A percentile compares a stretch with the other conserved stretches of the same genome.
Evolutionary conservation across 2,797 vertebrate genomes (phyloP).

Genomic region (Geotrypetes seraphini): DNA sequence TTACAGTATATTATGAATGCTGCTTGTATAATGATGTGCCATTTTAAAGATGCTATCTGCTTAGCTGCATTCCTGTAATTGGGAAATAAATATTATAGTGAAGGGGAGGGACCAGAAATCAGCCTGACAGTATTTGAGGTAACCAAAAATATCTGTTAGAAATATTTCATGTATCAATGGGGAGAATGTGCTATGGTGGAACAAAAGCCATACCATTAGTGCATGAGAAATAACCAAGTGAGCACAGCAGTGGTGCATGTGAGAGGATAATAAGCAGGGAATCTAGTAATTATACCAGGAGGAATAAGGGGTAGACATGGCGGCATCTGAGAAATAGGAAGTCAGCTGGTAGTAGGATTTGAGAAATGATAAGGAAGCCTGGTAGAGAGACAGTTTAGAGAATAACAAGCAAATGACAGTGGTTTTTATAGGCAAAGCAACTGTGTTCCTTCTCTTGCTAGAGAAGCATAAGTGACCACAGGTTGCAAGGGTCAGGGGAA

Average conservation of each 20-base stretch:
- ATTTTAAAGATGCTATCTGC: background rate
- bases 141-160: background rate
- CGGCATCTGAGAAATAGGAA: conserved; percentile 31
- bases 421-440: conserved; percentile 20
- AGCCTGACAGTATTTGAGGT: background rate
- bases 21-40: too few species aligned
- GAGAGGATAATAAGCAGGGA: conserved; percentile 23
- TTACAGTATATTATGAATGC: too few species aligned
- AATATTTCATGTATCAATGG: conserved; percentile 11
- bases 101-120: conserved; percentile 2
- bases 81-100: conserved; percentile 4
- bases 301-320: conserved; percentile 21
- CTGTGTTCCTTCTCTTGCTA: background rate
- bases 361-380: conserved; percentile 30
- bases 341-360: conserved; percentile 30
- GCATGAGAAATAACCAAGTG: conserved; percentile 21
- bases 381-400: conserved; percentile 30
- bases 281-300: conserved; percentile 35
- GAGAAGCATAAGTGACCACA: conserved; percentile 27
- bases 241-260: conserved; percentile 12
- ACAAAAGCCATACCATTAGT: conserved; percentile 19
- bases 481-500: conserved; percentile 34
- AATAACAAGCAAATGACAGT: conserved; percentile 31
- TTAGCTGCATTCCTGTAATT: conserved; percentile 16
- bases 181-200: background rate